phyloP scores from a whole-genome alignment of 2,797 vertebrate genomes.

The Pseudomugil gertrudae region DNA sequence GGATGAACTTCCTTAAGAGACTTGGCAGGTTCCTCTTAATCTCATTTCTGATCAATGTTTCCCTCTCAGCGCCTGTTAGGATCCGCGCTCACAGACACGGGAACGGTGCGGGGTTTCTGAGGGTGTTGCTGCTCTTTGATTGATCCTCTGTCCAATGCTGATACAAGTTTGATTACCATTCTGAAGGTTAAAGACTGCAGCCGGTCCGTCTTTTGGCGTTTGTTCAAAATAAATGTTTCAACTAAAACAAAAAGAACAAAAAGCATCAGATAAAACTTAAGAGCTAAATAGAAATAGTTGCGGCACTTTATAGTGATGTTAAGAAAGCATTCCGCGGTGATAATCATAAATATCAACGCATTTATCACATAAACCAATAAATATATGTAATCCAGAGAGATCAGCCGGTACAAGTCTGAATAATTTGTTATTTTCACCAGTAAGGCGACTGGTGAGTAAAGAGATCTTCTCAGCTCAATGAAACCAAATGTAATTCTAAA shows the following conservation, averaged over 20 bases:
- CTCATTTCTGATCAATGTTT: background rate
- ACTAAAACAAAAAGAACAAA: too few species aligned
- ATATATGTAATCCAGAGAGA: too few species aligned
- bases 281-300: too few species aligned
- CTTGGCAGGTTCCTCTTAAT: background rate
- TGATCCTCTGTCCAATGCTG: background rate
- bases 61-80: background rate
- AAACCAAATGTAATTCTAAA: too few species aligned
- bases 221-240: background rate
- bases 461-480: too few species aligned
- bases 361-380: background rate
- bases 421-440: background rate
- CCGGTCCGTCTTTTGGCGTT: background rate
- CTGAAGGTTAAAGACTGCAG: background rate
- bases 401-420: background rate
- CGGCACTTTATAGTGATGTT: too few species aligned
- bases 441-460: too few species aligned
- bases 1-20: background rate
- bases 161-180: background rate
- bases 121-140: conserved; percentile 2
- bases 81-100: background rate
- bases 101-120: background rate
- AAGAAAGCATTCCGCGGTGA: background rate
- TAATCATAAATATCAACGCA: background rate
- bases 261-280: too few species aligned